Conservation (phyloP, 2,888 invertebrate species). For the Drosophila atripex region DNA sequence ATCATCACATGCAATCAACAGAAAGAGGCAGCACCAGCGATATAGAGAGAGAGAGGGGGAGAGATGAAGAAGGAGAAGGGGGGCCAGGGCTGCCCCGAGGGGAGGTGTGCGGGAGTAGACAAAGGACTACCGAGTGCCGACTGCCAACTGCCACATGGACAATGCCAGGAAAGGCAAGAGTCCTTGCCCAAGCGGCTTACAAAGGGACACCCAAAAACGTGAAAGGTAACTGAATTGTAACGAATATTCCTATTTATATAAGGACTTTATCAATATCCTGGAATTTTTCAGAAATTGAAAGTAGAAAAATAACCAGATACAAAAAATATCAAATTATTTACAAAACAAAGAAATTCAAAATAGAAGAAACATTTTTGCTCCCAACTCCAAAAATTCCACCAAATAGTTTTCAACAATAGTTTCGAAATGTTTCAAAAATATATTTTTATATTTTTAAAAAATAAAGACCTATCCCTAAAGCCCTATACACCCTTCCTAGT, state of each 20-base stretch:
- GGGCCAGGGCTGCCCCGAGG: not conserved
- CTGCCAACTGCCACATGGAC: slow-evolving; percentile 15
- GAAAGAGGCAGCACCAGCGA: slow-evolving; percentile 15
- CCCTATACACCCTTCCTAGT: not conserved
- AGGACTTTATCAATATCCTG: not conserved
- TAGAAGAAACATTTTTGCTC: not conserved
- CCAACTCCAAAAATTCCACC: too few species aligned
- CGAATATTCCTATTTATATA: not conserved
- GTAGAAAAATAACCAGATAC: too few species aligned
- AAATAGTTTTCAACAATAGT: not conserved
- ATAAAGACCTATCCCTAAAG: too few species aligned
- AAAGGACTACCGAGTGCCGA: not conserved
- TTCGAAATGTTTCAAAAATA: not conserved
- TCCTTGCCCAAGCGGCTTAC: slow-evolving; percentile 20
- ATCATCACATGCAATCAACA: slow-evolving; percentile 63
- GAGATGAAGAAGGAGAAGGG: too few species aligned
- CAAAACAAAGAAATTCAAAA: not conserved
- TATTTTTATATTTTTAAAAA: too few species aligned
- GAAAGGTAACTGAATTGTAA: slow-evolving; percentile 20
- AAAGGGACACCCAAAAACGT: slow-evolving; percentile 12
- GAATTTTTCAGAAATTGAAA: not conserved
- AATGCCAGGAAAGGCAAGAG: slow-evolving; percentile 16
- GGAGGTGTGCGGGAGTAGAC: not conserved
- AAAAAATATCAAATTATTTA: not conserved
- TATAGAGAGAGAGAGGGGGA: not conserved